These are phyloP conservation scores for Hesperophylax magnus DNA, from an alignment of 1,140 invertebrate genomes.

Conservation along the genomic window DNA sequence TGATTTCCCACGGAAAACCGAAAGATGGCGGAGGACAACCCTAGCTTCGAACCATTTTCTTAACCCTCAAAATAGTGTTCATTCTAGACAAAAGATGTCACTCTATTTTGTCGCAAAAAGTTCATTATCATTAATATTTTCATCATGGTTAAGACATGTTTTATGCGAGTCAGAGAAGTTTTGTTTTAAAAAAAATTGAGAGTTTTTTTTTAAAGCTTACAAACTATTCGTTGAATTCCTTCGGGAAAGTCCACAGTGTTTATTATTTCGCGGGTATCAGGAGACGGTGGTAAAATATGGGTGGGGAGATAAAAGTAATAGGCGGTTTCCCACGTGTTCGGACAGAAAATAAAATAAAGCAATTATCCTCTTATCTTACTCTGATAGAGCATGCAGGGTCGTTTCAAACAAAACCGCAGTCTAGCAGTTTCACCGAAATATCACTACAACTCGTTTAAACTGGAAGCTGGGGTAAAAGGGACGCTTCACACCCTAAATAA, in stretches of 20 bases:
- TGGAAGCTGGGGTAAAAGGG: too few species aligned
- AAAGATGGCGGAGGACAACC: too few species aligned
- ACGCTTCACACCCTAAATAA: too few species aligned
- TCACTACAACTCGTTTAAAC: not conserved
- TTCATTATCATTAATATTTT: too few species aligned
- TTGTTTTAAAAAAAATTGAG: too few species aligned
- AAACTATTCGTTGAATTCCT: not conserved
- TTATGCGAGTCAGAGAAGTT: too few species aligned
- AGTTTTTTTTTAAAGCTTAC: not conserved
- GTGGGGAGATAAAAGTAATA: slow-evolving; percentile 12
- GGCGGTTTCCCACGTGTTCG: slow-evolving; percentile 4
- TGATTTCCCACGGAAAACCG: too few species aligned
- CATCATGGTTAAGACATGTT: too few species aligned
- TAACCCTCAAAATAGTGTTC: too few species aligned
- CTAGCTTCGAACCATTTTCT: too few species aligned
- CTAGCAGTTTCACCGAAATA: not conserved
- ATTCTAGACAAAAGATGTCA: too few species aligned
- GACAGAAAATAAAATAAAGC: slow-evolving; percentile 33
- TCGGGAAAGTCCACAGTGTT: not conserved
- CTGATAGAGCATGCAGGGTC: slow-evolving; percentile 22
- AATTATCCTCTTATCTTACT: slow-evolving; percentile 25
- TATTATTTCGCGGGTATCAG: not conserved
- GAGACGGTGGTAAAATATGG: not conserved
- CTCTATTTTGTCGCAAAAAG: too few species aligned
- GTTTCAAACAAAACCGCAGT: slow-evolving; percentile 1